These are phyloP conservation scores for Octodon degus DNA, from an alignment of 2,113 vertebrate species.

Conservation along the genomic window DNA sequence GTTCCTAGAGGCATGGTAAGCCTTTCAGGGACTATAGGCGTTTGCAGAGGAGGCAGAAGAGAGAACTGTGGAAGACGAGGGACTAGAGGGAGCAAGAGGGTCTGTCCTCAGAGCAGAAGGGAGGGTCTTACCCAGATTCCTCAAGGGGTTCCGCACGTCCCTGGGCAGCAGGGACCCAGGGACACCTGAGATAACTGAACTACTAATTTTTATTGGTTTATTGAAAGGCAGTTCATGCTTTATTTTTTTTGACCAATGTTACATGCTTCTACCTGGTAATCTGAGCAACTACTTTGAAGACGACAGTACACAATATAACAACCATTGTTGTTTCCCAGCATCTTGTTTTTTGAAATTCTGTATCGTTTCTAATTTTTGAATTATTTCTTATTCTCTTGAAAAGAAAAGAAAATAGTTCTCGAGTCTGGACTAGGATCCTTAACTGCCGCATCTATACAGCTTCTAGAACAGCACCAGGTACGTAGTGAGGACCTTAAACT, in stretches of 20 bases:
- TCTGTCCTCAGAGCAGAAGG: neutral
- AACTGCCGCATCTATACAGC: neutral
- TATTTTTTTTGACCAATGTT: too few relatives aligned
- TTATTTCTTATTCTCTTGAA: neutral
- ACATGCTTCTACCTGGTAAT: too few relatives aligned
- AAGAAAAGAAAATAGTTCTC: constrained; percentile 6
- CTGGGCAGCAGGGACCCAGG: neutral
- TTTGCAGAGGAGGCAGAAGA: neutral
- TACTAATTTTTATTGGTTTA: too few relatives aligned
- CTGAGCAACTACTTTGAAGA: too few relatives aligned
- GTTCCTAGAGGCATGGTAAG: neutral
- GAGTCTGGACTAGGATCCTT: constrained; percentile 8
- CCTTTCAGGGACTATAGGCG: neutral
- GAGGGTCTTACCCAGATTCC: neutral
- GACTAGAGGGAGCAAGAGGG: neutral
- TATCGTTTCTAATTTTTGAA: too few relatives aligned
- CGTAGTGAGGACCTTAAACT: neutral
- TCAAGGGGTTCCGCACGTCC: neutral
- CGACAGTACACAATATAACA: too few relatives aligned
- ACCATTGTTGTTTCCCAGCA: too few relatives aligned
- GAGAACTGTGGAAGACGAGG: neutral
- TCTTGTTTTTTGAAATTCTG: too few relatives aligned
- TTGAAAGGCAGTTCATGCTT: too few relatives aligned
- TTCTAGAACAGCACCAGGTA: neutral
- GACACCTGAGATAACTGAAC: too few relatives aligned